Base-by-base conservation (phyloP, 2,888 invertebrate genomes). In the Synergus gifuensis region DNA sequence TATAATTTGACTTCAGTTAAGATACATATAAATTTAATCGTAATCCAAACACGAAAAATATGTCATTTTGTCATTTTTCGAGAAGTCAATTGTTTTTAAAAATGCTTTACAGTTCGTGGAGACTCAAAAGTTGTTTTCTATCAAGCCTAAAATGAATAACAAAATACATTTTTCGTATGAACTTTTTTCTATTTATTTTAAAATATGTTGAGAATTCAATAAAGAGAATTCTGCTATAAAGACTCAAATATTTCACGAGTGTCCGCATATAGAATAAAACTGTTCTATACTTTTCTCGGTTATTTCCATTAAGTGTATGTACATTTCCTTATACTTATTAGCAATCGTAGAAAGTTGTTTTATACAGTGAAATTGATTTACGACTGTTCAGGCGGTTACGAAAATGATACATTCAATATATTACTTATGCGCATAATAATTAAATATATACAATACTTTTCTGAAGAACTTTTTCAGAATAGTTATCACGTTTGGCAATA, bases 401-500 rank as follows among this genome's bases (percentile, higher is more conserved):
- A 18, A 4, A 60, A 28, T 62, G 14, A 14, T 28, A 28, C 28
- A 28, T 28, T 22, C 5, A 62, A n/a, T 54, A 73, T 4, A 54
- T 14, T 40, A 73, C n/a, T 54, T 73, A 73, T 12, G 36, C 36
- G 54, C 14, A 54, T 28, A 73, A 58, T 73, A 73, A 73, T 73
- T 40, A 54, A 54, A 54, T 73, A 73, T 73, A 54, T 73, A 73
- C 73, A 73, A n/a, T 73, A 73, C 73, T 73, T 54, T 73, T 73
- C 73, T 73, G 73, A 73, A 73, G 36, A 54, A 73, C n/a, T 49
- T 73, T 40, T 54, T 58, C 73, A 73, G 73, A 73, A 73, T 54
- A 54, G 73, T 54, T 73, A 73, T 73, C 73, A 73, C 73, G 73
- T 73, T 73, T 73, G 54, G 36, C 54, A 73, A 73, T 73, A 54